phyloP scores from a whole-genome alignment of 2,113 vertebrate genomes.

The Dicaeum eximium region DNA sequence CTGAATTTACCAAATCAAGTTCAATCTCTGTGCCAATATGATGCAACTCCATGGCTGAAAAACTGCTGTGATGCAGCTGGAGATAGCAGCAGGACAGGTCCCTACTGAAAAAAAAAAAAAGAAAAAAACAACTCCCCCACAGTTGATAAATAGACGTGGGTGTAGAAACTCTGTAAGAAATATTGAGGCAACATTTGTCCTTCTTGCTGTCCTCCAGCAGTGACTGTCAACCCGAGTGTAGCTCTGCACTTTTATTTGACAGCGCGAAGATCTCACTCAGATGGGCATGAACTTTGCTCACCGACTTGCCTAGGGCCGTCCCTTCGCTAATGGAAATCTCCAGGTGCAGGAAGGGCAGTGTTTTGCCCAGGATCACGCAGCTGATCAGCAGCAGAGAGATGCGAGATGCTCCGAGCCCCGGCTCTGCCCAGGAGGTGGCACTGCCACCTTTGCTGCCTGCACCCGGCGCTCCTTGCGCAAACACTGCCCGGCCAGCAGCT shows the following conservation, averaged over 20 bases:
- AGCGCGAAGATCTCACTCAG: not conserved
- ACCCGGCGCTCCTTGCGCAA: fast-evolving
- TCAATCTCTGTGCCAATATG: constrained; percentile 67
- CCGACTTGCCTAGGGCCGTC: not conserved
- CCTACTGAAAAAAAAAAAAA: constrained; percentile 55
- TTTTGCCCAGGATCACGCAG: not conserved
- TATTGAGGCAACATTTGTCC: not conserved
- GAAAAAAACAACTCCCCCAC: no score
- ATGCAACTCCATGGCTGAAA: constrained; percentile 64
- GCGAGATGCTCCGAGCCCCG: not conserved
- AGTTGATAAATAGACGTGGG: constrained; percentile 59
- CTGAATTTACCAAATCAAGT: constrained; percentile 75
- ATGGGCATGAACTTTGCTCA: not conserved
- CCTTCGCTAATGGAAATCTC: not conserved
- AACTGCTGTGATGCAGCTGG: constrained; percentile 74
- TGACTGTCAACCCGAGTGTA: not conserved
- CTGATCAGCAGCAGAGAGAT: not conserved
- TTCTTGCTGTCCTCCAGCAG: not conserved
- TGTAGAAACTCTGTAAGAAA: not conserved
- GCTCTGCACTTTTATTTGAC: not conserved
- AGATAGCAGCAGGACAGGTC: constrained; percentile 66
- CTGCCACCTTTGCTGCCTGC: not conserved
- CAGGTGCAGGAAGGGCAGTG: not conserved
- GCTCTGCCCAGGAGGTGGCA: constrained; percentile 38
- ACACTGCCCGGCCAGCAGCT: not conserved